Percentiles rank a stretch among this genome's conserved stretches.
Conservation (phyloP, 2,797 vertebrate species). For the Mus caroli region DNA sequence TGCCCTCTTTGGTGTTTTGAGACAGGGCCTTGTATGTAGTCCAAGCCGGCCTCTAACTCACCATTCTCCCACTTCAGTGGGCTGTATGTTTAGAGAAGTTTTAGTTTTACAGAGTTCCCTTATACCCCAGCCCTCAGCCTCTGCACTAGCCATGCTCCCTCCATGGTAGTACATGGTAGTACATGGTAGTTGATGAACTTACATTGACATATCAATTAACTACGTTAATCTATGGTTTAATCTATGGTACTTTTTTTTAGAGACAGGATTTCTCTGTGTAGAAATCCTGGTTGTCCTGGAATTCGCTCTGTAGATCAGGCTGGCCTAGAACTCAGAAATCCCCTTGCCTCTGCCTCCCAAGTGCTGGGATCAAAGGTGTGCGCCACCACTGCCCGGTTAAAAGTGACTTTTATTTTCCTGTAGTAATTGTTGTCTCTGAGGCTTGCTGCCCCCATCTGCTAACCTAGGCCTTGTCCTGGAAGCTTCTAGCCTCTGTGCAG, state of each 20-base stretch:
- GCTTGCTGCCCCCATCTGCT: no score
- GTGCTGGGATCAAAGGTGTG: no score
- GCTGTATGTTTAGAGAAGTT: conserved; percentile 47
- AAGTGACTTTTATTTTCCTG: no score
- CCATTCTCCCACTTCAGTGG: neutral
- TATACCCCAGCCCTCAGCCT: neutral
- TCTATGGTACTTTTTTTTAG: neutral
- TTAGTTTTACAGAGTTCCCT: conserved; percentile 18
- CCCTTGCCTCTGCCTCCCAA: no score
- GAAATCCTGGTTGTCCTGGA: no score
- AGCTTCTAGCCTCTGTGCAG: no score
- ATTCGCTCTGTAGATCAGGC: no score
- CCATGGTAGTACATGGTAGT: neutral
- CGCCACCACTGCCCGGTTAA: no score
- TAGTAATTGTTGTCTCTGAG: no score
- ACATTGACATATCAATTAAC: neutral
- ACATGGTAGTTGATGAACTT: neutral
- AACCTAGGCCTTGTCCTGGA: no score
- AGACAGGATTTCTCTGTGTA: no score
- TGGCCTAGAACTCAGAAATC: no score
- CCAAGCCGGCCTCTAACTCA: neutral
- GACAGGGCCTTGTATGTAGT: neutral
- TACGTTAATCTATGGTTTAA: neutral
- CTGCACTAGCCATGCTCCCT: neutral
- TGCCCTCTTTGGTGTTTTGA: neutral